A percentile compares a stretch with the other conserved stretches of the same genome.
Conservation (phyloP, 2,113 vertebrate species). For the Fukomys damarensis region DNA sequence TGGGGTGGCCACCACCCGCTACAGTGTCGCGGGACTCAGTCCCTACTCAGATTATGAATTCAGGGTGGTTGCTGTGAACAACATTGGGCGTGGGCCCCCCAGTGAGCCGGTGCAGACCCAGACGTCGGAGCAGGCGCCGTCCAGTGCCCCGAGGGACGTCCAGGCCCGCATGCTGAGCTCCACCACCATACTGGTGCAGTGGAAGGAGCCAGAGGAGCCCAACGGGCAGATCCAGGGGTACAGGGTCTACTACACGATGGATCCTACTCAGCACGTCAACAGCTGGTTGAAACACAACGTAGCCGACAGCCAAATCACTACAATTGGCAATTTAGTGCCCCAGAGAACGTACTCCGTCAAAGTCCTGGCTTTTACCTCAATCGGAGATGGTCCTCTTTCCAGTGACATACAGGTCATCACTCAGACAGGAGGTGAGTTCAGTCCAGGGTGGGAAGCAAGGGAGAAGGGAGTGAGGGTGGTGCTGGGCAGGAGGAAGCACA, state of each 20-base stretch:
- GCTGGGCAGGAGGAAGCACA: not conserved
- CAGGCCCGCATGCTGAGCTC: slow-evolving; percentile 97
- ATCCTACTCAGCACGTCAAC: slow-evolving; percentile 94
- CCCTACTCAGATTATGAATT: slow-evolving; percentile 99
- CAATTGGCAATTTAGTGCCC: slow-evolving; percentile 95
- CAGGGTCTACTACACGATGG: slow-evolving; percentile 97
- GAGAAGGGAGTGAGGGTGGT: not conserved
- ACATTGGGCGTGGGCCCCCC: slow-evolving; percentile 95
- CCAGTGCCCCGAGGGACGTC: slow-evolving; percentile 96
- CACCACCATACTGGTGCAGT: slow-evolving; percentile 97
- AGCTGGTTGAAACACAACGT: slow-evolving; percentile 98
- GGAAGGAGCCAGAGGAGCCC: slow-evolving; percentile 98
- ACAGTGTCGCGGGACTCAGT: slow-evolving; percentile 97
- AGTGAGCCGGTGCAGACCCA: slow-evolving; percentile 96
- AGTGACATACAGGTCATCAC: slow-evolving; percentile 98
- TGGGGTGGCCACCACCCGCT: slow-evolving; percentile 97
- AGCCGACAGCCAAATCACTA: slow-evolving; percentile 95
- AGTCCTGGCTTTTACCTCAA: slow-evolving; percentile 98
- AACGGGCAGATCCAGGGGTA: slow-evolving; percentile 99
- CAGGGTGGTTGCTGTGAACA: slow-evolving; percentile 97
- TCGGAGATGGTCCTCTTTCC: slow-evolving; percentile 97
- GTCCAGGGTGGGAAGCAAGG: not conserved
- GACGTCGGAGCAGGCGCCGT: slow-evolving; percentile 98
- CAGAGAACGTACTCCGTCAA: slow-evolving; percentile 98
- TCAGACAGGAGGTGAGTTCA: slow-evolving; percentile 95